These are phyloP conservation scores for Eilema caniola DNA, from an alignment of 2,888 invertebrate genomes.

Conservation along the genomic window DNA sequence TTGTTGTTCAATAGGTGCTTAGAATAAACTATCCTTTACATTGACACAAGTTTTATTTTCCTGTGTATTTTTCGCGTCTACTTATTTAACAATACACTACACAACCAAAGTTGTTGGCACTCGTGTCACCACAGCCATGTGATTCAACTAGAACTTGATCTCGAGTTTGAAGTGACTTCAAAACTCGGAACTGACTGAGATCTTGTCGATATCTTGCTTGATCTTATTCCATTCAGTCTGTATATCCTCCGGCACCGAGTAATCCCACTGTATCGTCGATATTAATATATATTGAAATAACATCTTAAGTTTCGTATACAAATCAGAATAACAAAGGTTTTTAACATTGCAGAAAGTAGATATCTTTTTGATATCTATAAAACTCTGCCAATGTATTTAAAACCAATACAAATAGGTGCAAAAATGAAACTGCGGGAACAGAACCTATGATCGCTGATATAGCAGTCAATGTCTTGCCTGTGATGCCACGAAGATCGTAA, in stretches of 20 bases:
- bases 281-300: neutral
- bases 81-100: neutral
- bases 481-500: too few relatives aligned
- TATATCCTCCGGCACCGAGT: neutral
- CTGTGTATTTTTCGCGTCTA: neutral
- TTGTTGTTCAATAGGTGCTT: too few relatives aligned
- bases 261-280: neutral
- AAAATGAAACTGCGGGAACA: too few relatives aligned
- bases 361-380: too few relatives aligned
- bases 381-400: too few relatives aligned
- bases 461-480: too few relatives aligned
- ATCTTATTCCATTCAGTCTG: neutral
- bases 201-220: neutral
- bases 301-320: neutral
- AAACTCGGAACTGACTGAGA: constrained; percentile 3
- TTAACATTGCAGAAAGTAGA: neutral
- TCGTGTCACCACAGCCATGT: neutral
- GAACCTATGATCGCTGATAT: too few relatives aligned
- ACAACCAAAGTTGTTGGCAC: neutral
- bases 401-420: too few relatives aligned
- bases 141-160: neutral
- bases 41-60: neutral
- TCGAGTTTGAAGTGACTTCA: neutral
- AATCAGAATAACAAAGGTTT: neutral
- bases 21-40: neutral